These are phyloP conservation scores for Theocolax elegans DNA, from an alignment of 1,140 invertebrate species.

Conservation along the genomic window DNA sequence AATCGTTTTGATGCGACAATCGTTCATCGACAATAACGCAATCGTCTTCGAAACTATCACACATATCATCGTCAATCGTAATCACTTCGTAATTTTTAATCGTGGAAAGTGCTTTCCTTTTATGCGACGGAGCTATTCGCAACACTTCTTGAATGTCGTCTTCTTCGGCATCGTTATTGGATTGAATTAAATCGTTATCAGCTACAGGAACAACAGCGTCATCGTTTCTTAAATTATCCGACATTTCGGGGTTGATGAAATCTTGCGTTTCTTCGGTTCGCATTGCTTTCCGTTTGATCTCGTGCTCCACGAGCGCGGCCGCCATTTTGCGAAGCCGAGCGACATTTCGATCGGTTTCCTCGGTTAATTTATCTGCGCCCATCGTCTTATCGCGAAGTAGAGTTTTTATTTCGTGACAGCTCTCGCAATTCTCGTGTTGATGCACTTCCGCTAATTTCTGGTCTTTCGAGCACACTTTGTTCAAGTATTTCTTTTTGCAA, in stretches of 20 bases:
- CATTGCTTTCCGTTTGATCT: background rate
- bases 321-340: background rate
- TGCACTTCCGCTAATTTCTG: background rate
- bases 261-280: background rate
- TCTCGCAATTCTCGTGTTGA: background rate
- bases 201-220: background rate
- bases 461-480: background rate
- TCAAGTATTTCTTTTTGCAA: constrained; percentile 48
- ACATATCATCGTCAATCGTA: constrained; percentile 16
- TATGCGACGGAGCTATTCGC: constrained; percentile 28
- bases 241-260: background rate
- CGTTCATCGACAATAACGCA: constrained; percentile 19
- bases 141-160: constrained; percentile 48
- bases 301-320: background rate
- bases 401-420: background rate
- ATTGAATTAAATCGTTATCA: background rate
- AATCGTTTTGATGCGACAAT: background rate
- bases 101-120: background rate
- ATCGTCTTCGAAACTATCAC: constrained; percentile 6
- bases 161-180: constrained; percentile 16
- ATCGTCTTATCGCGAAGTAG: background rate
- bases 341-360: background rate
- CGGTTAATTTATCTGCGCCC: background rate
- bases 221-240: background rate
- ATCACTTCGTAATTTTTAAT: constrained; percentile 4